A percentile compares a stretch with the other conserved stretches of the same genome.
Conservation (phyloP, 2,797 vertebrate genomes). For the Sitta carolinensis region DNA sequence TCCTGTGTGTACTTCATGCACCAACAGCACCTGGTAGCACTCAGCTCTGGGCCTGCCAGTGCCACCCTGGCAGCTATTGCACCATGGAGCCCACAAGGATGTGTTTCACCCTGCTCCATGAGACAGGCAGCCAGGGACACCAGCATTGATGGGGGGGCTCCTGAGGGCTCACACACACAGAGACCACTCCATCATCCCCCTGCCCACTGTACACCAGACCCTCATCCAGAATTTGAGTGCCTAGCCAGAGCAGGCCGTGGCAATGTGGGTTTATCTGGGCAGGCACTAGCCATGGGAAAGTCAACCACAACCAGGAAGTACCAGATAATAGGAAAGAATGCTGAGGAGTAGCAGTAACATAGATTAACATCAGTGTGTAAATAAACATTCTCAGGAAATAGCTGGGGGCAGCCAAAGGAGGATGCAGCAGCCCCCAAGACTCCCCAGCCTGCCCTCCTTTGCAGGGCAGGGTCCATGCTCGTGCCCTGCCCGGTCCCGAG, state of each 20-base stretch:
- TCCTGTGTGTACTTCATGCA: neutral
- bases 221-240: neutral
- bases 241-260: neutral
- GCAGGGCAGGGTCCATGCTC: neutral
- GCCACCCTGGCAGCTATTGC: fast-evolving
- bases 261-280: neutral
- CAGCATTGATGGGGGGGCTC: fast-evolving
- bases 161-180: fast-evolving
- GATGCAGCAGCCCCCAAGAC: neutral
- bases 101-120: fast-evolving
- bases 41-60: neutral
- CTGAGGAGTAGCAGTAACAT: neutral
- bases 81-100: fast-evolving
- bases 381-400: neutral
- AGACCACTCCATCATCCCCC: fast-evolving
- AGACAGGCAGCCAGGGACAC: neutral
- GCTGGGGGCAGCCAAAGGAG: neutral
- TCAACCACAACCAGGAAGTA: neutral
- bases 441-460: neutral
- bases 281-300: neutral
- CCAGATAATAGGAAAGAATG: neutral
- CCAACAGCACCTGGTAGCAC: fast-evolving
- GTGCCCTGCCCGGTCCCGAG: neutral
- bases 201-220: fast-evolving
- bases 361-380: neutral